phyloP scores from a whole-genome alignment of 2,888 invertebrate species.

The Choreutis nemorana region DNA sequence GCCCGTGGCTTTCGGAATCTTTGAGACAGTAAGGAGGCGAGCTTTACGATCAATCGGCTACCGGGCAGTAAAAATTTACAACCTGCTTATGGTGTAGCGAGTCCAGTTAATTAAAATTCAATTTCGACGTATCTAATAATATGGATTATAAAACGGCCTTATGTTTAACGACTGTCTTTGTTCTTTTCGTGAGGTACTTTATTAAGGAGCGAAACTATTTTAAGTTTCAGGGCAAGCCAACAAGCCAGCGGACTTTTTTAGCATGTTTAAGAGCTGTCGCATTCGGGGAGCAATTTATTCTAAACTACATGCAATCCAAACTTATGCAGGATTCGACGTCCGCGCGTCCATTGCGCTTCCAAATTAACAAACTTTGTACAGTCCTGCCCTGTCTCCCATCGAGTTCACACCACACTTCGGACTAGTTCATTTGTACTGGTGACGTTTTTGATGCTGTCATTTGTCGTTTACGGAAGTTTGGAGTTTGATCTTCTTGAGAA shows the following conservation, averaged over 20 bases:
- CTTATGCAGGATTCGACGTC: slow-evolving; percentile 25
- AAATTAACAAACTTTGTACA: slow-evolving; percentile 38
- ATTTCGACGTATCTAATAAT: background rate
- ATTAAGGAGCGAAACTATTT: no score
- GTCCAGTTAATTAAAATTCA: slow-evolving; percentile 5
- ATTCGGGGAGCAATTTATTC: slow-evolving; percentile 25
- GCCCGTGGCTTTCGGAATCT: slow-evolving; percentile 1
- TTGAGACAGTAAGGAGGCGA: slow-evolving; percentile 13
- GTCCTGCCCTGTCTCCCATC: slow-evolving; percentile 4
- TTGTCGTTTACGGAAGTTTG: no score
- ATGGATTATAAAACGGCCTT: no score
- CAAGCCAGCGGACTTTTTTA: no score
- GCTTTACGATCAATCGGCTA: slow-evolving; percentile 10
- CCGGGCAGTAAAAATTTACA: slow-evolving; percentile 11
- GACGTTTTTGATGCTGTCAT: slow-evolving; percentile 8
- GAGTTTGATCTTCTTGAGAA: no score
- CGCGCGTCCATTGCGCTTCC: slow-evolving; percentile 20
- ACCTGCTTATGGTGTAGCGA: slow-evolving; percentile 4
- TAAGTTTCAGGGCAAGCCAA: no score
- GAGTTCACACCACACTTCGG: background rate
- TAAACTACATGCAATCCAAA: slow-evolving; percentile 36
- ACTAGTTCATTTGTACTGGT: slow-evolving; percentile 7
- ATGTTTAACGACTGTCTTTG: no score
- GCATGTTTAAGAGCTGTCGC: slow-evolving; percentile 10
- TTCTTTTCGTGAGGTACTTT: no score